These are phyloP conservation scores for Hemichromis elongatus DNA, from an alignment of 2,113 vertebrate species.

Conservation along the genomic window DNA sequence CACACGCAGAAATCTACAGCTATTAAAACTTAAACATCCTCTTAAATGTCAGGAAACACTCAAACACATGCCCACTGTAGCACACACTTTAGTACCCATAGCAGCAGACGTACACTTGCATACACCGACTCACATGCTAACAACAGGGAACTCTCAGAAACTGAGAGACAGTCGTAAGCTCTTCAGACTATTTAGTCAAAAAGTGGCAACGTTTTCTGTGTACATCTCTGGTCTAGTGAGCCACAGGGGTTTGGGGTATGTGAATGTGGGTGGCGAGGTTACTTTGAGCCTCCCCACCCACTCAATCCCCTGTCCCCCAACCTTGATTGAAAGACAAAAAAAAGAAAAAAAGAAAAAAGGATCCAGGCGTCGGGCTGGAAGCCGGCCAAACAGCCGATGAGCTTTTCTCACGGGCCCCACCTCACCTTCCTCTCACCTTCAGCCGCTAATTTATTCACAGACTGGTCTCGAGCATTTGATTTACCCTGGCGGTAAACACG, in stretches of 20 bases:
- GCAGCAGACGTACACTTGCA: not conserved
- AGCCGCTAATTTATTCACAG: constrained; percentile 15
- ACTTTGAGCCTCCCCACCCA: constrained; percentile 44
- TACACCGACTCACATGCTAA: not conserved
- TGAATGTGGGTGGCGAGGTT: constrained; percentile 25
- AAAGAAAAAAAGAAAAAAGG: not conserved
- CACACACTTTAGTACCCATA: not conserved
- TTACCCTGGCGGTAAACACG: not conserved
- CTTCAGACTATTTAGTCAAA: not conserved
- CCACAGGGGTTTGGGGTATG: constrained; percentile 24
- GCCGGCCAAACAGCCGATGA: not conserved
- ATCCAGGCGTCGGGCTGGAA: not conserved
- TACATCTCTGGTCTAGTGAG: constrained; percentile 9
- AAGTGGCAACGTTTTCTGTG: not conserved
- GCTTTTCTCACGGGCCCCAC: not conserved
- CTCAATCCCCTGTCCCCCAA: constrained; percentile 21
- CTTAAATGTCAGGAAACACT: constrained; percentile 48
- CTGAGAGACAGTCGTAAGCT: not conserved
- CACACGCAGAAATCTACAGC: not conserved
- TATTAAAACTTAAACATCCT: constrained; percentile 47
- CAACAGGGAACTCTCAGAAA: not conserved
- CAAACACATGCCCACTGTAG: not conserved
- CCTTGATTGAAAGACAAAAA: constrained; percentile 19
- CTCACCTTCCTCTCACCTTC: constrained; percentile 35
- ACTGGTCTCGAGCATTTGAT: not conserved